Evolutionary conservation across 1,140 invertebrate species (phyloP).

Genomic region (Neodiprion virginianus): DNA sequence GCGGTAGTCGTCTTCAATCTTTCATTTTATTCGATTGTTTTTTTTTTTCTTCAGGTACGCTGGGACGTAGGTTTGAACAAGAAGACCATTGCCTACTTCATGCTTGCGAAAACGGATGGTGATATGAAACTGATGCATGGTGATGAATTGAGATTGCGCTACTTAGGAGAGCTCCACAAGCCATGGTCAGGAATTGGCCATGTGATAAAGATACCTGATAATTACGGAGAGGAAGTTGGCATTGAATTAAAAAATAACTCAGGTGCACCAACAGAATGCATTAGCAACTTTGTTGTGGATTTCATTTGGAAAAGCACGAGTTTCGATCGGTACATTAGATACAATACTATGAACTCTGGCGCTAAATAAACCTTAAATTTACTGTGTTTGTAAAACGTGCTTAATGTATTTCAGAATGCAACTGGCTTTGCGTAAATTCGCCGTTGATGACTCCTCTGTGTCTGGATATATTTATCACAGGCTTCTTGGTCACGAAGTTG

Average conservation of each 20-base stretch:
- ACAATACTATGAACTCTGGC: constrained; percentile 5
- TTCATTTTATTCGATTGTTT: too few relatives aligned
- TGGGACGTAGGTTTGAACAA: constrained; percentile 99
- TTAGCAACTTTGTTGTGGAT: constrained; percentile 96
- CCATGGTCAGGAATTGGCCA: constrained; percentile 95
- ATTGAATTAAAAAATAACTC: constrained; percentile 93
- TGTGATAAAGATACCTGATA: constrained; percentile 99
- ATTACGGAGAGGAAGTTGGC: constrained; percentile 98
- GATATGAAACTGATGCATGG: constrained; percentile 99
- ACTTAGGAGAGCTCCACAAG: constrained; percentile 92
- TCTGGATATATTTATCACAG: constrained; percentile 98
- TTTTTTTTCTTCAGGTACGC: constrained; percentile 67
- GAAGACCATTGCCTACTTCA: constrained; percentile 97
- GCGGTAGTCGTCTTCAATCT: too few relatives aligned
- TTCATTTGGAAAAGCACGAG: constrained; percentile 99
- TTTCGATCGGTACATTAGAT: constrained; percentile 83
- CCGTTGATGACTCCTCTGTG: constrained; percentile 94
- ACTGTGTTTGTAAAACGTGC: background rate
- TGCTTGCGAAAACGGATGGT: constrained; percentile 95
- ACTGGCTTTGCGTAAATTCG: constrained; percentile 92
- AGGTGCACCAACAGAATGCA: constrained; percentile 90
- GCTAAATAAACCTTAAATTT: constrained; percentile 4
- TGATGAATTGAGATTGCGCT: constrained; percentile 94
- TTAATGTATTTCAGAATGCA: constrained; percentile 81
- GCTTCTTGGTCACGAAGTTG: constrained; percentile 94